A percentile compares a stretch with the other conserved stretches of the same genome.
Conservation (phyloP, 2,797 vertebrate species). For the Acridotheres tristis region DNA sequence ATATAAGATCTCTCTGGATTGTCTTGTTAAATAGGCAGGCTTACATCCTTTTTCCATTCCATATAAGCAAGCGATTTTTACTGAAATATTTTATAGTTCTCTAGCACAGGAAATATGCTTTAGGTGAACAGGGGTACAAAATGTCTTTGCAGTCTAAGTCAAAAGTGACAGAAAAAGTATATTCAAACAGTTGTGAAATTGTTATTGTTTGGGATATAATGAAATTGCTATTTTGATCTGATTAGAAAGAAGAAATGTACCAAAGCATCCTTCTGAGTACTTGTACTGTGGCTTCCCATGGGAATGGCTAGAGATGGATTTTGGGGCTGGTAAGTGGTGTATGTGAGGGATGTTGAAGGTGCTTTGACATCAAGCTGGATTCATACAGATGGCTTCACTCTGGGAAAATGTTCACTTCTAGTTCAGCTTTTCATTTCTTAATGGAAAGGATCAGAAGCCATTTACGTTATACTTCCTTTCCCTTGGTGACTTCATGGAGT, state of each 20-base stretch:
- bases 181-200: neutral
- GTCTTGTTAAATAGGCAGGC: neutral
- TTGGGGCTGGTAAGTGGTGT: neutral
- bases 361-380: neutral
- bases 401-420: neutral
- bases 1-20: neutral
- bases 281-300: neutral
- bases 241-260: neutral
- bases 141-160: neutral
- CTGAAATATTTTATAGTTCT: neutral
- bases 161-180: neutral
- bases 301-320: neutral
- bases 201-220: neutral
- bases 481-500: neutral
- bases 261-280: neutral
- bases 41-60: neutral
- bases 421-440: conserved; percentile 13
- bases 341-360: neutral
- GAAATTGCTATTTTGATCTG: neutral
- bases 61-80: neutral
- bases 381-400: neutral
- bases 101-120: neutral
- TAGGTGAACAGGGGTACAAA: neutral
- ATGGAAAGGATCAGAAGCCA: neutral
- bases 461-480: neutral